Percentiles rank a stretch among this genome's conserved stretches.
phyloP scores from a whole-genome alignment of 2,113 vertebrate species.

The Gymnobelideus leadbeateri region DNA sequence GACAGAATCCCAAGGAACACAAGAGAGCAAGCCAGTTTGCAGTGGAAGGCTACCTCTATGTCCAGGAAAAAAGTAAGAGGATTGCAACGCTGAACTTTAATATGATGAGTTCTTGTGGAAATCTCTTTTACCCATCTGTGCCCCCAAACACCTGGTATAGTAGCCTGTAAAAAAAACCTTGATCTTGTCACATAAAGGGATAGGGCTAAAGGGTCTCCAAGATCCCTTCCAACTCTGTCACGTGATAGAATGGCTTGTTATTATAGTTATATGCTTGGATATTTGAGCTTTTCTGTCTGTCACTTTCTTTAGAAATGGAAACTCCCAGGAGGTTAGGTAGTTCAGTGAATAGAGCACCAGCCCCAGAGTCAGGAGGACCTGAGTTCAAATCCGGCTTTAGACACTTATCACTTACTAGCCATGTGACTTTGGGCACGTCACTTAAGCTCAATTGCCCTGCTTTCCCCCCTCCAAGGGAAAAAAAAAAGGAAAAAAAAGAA shows the following conservation, averaged over 20 bases:
- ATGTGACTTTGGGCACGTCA: too few species aligned
- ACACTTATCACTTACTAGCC: too few species aligned
- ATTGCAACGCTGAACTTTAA: background rate
- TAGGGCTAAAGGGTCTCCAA: background rate
- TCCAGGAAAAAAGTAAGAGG: conserved; percentile 96
- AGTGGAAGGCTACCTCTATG: conserved; percentile 95
- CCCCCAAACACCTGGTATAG: background rate
- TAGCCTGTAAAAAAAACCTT: background rate
- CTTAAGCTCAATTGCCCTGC: too few species aligned
- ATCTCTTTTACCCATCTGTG: background rate
- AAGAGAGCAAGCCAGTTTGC: conserved; percentile 93
- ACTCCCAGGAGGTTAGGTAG: background rate
- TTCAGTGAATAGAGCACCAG: too few species aligned
- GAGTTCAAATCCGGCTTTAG: too few species aligned
- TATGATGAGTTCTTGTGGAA: background rate
- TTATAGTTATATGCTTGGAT: background rate
- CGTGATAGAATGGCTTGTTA: background rate
- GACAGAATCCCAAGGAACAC: conserved; percentile 92
- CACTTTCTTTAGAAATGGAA: background rate
- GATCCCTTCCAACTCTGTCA: background rate
- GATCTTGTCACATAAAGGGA: background rate
- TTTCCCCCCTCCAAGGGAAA: too few species aligned
- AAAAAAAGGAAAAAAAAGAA: too few species aligned
- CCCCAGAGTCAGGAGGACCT: too few species aligned
- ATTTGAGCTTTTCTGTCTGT: background rate